These are phyloP conservation scores for Pentamera pediparva DNA, from an alignment of 53 echinoderm and acorn worm genomes.

Conservation along the genomic window DNA sequence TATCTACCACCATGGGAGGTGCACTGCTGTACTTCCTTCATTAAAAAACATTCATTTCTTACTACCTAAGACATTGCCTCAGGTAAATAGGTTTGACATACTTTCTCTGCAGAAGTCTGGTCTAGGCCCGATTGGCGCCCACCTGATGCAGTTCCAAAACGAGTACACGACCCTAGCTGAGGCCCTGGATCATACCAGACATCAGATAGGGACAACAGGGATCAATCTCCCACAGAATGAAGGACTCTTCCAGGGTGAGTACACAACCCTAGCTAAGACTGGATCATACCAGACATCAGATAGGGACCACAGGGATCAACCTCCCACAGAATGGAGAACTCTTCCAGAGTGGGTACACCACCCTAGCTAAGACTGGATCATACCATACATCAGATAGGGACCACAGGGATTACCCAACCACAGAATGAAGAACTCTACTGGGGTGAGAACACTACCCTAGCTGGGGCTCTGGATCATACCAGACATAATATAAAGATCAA, in stretches of 20 bases:
- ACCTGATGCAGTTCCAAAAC: conserved; percentile 48
- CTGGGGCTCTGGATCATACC: conserved; percentile 80
- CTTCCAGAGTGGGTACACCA: conserved; percentile 60
- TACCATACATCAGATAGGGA: conserved; percentile 75
- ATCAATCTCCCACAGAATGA: conserved; percentile 58
- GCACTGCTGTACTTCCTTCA: no score
- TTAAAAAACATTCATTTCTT: no score
- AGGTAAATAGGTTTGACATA: no score
- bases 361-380: no score
- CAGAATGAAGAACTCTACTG: conserved; percentile 57
- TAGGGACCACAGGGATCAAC: conserved; percentile 47
- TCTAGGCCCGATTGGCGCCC: conserved; percentile 65
- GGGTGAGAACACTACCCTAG: no score
- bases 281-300: conserved; percentile 90
- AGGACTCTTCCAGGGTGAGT: conserved; percentile 58
- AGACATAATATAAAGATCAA: conserved; percentile 73
- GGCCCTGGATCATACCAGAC: conserved; percentile 86
- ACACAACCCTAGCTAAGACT: no score
- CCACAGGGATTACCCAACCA: conserved; percentile 46
- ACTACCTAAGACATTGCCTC: no score
- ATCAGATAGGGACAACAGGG: conserved; percentile 58
- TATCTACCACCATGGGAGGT: no score
- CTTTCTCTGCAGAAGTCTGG: conserved; percentile 48
- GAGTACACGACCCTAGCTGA: conserved; percentile 81
- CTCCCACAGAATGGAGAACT: conserved; percentile 54